Base-by-base conservation (phyloP, 2,797 vertebrate genomes). In the Malurus splendens region DNA sequence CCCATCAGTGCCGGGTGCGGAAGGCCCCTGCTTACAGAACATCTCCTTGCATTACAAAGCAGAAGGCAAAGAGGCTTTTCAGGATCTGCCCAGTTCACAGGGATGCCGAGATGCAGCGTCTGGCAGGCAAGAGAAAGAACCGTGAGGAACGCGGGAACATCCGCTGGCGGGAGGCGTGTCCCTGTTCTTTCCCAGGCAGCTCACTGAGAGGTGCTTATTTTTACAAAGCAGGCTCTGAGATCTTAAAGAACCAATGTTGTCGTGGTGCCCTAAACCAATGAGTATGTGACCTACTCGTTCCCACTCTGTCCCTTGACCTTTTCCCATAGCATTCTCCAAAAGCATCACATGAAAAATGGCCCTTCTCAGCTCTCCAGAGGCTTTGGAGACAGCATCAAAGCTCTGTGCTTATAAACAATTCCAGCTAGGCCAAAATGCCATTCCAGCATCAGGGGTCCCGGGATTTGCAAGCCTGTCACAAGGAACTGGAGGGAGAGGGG, bases 251-350 rank as follows among this genome's bases (percentile, higher is more conserved):
- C 75, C 19, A 5, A 82, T 56, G 94, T 9, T 89, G 95, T 87
- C 12, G 19, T 68, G 24, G 81, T 91, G 92, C 94, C 91, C 93
- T 91, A 94, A 94, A 87, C 86, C 94, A 90, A 65, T 28, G 84
- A 95, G 85, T 96, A 94, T 87, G 92, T 95, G 95, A 96, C 95
- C 93, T 87, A 33, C 76, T 90, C 44, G 0, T 95, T 96, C 93
- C 91, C 85, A 88, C 51, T 93, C 83, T 76, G 91, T 92, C 86
- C 89, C 86, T 66, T 94, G 95, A 94, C 95, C 95, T 96, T 94
- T 96, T 96, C 95, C 95, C 95, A 96, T 87, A 93, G 89, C 91
- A 84, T 92, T 94, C 81, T 94, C 94, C 92, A 92, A 92, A 91
- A 93, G 80, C 71, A 84, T 79, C 75, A 65, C 75, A 92, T 86